Conservation (phyloP, 2,888 invertebrate genomes). For the Machimus rusticus region DNA sequence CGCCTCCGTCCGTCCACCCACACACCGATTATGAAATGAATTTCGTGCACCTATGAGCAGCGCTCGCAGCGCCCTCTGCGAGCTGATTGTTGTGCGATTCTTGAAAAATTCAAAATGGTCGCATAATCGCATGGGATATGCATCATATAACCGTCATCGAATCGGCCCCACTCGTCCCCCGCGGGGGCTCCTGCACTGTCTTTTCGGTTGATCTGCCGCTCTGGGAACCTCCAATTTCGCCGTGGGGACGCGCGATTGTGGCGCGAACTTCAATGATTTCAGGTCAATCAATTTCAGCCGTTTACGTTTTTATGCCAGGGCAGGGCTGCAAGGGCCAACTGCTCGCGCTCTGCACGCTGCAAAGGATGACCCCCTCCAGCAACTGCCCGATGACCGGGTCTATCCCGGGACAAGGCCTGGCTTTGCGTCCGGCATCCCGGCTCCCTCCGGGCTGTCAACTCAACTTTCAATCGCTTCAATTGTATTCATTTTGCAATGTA, state of each 20-base stretch:
- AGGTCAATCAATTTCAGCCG: conserved; percentile 35
- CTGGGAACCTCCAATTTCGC: background rate
- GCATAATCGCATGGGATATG: conserved; percentile 8
- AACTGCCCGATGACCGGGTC: background rate
- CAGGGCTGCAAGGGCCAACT: background rate
- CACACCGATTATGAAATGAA: background rate
- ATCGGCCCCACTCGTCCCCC: background rate
- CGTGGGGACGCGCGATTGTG: background rate
- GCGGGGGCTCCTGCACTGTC: background rate
- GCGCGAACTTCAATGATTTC: background rate
- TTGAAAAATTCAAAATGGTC: conserved; percentile 38
- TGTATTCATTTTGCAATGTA: conserved; percentile 29
- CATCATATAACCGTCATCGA: conserved; percentile 34
- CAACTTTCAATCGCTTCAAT: conserved; percentile 24
- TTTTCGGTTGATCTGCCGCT: conserved; percentile 1
- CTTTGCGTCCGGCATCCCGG: background rate
- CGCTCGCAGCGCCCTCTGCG: background rate
- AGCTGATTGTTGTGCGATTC: background rate
- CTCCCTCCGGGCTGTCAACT: background rate
- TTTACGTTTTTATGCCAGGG: conserved; percentile 13
- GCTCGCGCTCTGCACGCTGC: background rate
- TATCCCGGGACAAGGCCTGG: background rate
- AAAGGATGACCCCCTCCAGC: background rate
- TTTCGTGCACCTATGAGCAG: background rate
- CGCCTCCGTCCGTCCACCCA: background rate